Conservation (phyloP, 2,888 invertebrate species). For the Amphipoea lucens region DNA sequence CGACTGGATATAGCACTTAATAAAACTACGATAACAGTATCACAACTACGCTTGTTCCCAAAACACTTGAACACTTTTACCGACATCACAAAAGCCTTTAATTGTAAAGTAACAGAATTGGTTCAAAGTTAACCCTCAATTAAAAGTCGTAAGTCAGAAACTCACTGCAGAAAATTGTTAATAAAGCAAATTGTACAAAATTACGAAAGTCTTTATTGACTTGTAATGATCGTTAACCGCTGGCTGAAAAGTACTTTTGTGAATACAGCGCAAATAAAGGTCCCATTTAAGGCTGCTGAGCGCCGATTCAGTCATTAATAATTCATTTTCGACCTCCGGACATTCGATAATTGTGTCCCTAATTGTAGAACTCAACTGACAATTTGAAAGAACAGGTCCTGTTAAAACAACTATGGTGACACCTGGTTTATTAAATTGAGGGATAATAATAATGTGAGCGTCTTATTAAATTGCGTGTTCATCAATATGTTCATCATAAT, state of each 20-base stretch:
- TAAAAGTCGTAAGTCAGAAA: slow-evolving; percentile 49
- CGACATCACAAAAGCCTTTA: slow-evolving; percentile 31
- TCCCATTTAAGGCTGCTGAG: slow-evolving; percentile 48
- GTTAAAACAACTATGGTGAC: not conserved
- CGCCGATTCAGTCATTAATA: slow-evolving; percentile 63
- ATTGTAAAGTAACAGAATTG: slow-evolving; percentile 43
- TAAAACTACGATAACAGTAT: slow-evolving; percentile 11
- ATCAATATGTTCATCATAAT: not conserved
- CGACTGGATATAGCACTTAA: not conserved
- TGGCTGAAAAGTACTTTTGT: slow-evolving; percentile 61
- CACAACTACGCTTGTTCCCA: not conserved
- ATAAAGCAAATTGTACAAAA: slow-evolving; percentile 59
- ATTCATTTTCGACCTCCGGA: slow-evolving; percentile 63
- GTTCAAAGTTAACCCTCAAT: slow-evolving; percentile 56
- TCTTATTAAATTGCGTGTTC: not conserved
- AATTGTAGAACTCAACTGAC: slow-evolving; percentile 46
- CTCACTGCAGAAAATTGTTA: slow-evolving; percentile 51
- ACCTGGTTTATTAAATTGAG: slow-evolving; percentile 8
- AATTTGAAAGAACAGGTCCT: slow-evolving; percentile 23
- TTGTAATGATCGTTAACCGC: slow-evolving; percentile 60
- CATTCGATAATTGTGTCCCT: slow-evolving; percentile 56
- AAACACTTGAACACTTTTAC: slow-evolving; percentile 31
- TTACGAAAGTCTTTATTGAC: slow-evolving; percentile 65
- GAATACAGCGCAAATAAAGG: slow-evolving; percentile 66
- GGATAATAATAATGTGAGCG: not conserved